phyloP scores from a whole-genome alignment of 2,888 invertebrate species.

The Chymomyza procnemis region DNA sequence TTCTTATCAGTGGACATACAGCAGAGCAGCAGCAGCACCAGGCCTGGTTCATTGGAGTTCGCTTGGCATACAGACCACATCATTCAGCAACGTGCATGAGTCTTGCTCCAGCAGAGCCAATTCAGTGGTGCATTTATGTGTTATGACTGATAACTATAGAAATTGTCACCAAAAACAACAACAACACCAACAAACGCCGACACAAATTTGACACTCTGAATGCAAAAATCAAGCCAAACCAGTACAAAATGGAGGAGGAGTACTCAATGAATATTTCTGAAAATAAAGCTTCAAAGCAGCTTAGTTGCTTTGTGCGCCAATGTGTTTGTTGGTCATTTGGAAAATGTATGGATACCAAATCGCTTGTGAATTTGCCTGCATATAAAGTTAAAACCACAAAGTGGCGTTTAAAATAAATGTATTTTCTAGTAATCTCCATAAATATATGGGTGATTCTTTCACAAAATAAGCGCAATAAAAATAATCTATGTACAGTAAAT shows the following conservation, averaged over 20 bases:
- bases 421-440: slow-evolving; percentile 48
- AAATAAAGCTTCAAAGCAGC: slow-evolving; percentile 4
- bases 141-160: slow-evolving; percentile 23
- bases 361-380: no score
- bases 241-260: background rate
- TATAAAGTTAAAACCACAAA: slow-evolving; percentile 28
- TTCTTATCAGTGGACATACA: slow-evolving; percentile 42
- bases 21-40: background rate
- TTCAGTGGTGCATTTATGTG: slow-evolving; percentile 29
- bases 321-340: background rate
- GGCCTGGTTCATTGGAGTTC: background rate
- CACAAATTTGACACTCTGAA: slow-evolving; percentile 17
- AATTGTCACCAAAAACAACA: slow-evolving; percentile 15
- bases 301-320: background rate
- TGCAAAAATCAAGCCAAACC: background rate
- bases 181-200: background rate
- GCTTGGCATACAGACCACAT: slow-evolving; percentile 2
- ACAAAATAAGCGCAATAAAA: no score
- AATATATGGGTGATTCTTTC: background rate
- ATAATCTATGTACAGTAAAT: no score
- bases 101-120: background rate
- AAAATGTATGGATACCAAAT: no score
- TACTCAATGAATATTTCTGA: background rate
- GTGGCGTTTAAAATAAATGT: slow-evolving; percentile 54
- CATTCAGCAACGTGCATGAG: slow-evolving; percentile 6